A percentile compares a stretch with the other conserved stretches of the same genome.
Evolutionary conservation across 2,113 vertebrate genomes (phyloP).

Genomic region (Sylvia atricapilla): DNA sequence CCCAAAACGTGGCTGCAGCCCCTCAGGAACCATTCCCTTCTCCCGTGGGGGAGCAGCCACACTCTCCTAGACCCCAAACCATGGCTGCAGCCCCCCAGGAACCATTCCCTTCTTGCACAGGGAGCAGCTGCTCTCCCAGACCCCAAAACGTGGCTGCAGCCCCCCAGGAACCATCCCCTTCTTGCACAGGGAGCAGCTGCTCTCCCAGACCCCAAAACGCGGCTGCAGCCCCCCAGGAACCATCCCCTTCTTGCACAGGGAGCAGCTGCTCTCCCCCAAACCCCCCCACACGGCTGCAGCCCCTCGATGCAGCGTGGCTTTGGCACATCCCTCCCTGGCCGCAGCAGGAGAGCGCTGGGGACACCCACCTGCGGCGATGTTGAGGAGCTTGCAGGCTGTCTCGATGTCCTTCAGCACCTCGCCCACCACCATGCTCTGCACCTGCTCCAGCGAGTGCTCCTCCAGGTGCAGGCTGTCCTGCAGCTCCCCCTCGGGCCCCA

Average conservation of each 20-base stretch:
- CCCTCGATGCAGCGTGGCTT: fast-evolving
- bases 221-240: not conserved
- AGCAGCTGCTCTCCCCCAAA: fast-evolving
- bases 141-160: fast-evolving
- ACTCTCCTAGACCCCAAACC: not conserved
- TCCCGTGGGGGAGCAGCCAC: fast-evolving
- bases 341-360: fast-evolving
- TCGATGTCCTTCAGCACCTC: constrained; percentile 98
- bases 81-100: fast-evolving
- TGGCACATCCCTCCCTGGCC: not conserved
- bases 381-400: constrained; percentile 94
- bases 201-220: no score
- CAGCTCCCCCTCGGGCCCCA: constrained; percentile 78
- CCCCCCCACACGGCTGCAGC: not conserved
- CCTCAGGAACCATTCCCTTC: fast-evolving
- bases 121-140: no score
- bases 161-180: no score
- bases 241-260: fast-evolving
- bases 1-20: fast-evolving
- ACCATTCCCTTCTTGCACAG: no score
- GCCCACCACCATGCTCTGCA: constrained; percentile 95
- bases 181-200: no score
- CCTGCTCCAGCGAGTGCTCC: constrained; percentile 93
- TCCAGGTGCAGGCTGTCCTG: constrained; percentile 78
- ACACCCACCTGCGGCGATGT: constrained; percentile 87